Percentiles rank a stretch among this genome's conserved stretches.
These are phyloP conservation scores for Lasioglossum oenotherae DNA, from an alignment of 2,888 invertebrate genomes.

Conservation along the genomic window DNA sequence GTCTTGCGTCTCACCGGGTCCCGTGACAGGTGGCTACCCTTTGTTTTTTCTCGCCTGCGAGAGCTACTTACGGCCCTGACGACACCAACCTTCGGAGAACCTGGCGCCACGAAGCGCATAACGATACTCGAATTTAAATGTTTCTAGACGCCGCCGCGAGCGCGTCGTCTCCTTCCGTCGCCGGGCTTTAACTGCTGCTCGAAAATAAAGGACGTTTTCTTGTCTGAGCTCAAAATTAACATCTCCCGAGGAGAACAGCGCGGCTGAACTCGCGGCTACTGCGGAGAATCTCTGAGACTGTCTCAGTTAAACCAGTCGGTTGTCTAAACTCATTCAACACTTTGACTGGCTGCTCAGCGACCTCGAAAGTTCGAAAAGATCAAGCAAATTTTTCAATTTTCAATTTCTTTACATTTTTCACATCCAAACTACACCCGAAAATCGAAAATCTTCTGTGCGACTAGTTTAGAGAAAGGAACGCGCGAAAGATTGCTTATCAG, in stretches of 20 bases:
- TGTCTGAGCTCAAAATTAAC: neutral
- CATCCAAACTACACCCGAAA: too few relatives aligned
- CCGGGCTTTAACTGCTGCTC: neutral
- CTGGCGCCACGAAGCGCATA: slow-evolving; percentile 68
- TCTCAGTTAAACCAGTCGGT: neutral
- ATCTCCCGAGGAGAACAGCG: neutral
- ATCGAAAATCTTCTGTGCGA: neutral
- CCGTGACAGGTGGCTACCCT: slow-evolving; percentile 56
- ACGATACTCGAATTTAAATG: slow-evolving; percentile 63
- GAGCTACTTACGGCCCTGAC: slow-evolving; percentile 45
- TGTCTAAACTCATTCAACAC: neutral
- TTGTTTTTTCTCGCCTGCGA: slow-evolving; percentile 46
- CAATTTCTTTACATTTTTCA: neutral
- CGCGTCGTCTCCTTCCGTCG: neutral
- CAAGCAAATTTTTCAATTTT: neutral
- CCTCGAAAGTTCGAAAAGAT: neutral
- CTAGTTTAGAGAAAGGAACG: neutral
- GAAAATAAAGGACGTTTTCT: neutral
- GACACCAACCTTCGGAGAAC: slow-evolving; percentile 48
- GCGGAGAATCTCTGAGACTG: neutral
- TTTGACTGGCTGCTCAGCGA: neutral
- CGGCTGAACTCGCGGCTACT: neutral
- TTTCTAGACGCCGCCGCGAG: neutral
- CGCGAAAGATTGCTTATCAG: neutral
- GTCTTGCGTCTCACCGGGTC: slow-evolving; percentile 63